Base-by-base conservation (phyloP, 2,797 vertebrate species). In the Enteromius anoplus region DNA sequence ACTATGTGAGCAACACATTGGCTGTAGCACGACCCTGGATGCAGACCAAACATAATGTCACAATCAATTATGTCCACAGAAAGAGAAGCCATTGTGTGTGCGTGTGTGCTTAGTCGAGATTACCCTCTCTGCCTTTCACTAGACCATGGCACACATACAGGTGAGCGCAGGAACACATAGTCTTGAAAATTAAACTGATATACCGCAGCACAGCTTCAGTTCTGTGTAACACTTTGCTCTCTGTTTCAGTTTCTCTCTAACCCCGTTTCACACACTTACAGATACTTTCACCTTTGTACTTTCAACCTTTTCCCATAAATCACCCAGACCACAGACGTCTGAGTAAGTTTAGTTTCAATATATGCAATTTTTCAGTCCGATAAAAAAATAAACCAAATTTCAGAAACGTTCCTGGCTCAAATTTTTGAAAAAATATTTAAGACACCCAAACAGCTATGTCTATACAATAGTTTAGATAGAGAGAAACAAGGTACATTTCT, bases 31-130 rank as follows among this genome's bases (percentile, higher is more conserved):
- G 23, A 66, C 51, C 53, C 76, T 83, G 70, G 73, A 85, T 60
- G 45, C 76, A 78, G 26, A 84, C 70, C 75, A 45, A 75, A 88
- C 84, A 87, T 81, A 68, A 81, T 80, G 81, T 83, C 49, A 86
- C 65, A 45, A 86, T 82, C 68, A 83, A 86, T 87, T 89, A 85
- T 49, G 76, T 83, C 81, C 80, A 84, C 65, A 40, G 37, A 84
- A 71, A 84, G 70, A 86, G 65, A 81, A 65, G 53, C 55, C 64
- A 75, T 85, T 86, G 68, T 86, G 60, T 83, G 15, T 69, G 23
- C 64, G 66, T 85, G 60, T 86, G 72, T 85, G 65, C 66, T 21
- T 75, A 64, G 47, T 77, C 14, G 70, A 71, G 55, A 85, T 86
- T 84, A 83, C 64, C 42, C 66, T 71, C 42, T 69, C 53, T 64